A percentile compares a stretch with the other conserved stretches of the same genome.
phyloP scores from a whole-genome alignment of 2,797 vertebrate genomes.

The Euphonia xanthogaster region DNA sequence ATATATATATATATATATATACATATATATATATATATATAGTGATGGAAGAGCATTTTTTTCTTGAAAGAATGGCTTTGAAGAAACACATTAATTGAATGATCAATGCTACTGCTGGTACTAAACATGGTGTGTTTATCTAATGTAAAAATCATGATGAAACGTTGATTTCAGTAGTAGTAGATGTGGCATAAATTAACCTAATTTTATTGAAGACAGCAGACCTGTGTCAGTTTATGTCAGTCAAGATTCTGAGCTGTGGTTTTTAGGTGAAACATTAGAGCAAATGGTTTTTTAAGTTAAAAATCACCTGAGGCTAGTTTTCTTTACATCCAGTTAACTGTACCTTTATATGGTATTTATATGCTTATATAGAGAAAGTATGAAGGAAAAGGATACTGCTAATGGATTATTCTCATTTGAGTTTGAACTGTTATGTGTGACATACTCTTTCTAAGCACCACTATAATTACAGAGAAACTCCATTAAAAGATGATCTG shows the following conservation, averaged over 20 bases:
- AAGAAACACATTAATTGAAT: not conserved
- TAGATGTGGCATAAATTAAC: not conserved
- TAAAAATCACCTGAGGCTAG: not conserved
- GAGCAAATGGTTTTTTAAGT: not conserved
- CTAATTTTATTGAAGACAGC: not conserved
- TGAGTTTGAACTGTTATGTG: not conserved
- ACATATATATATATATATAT: no score
- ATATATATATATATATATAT: not conserved
- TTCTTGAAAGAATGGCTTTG: not conserved
- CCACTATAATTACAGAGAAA: not conserved
- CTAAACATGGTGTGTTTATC: not conserved
- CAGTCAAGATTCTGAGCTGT: not conserved
- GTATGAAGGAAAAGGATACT: not conserved
- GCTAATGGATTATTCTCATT: not conserved
- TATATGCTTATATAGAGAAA: not conserved
- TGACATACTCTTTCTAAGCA: not conserved
- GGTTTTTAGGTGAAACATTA: slow-evolving; percentile 11
- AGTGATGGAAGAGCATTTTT: not conserved
- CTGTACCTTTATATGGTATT: not conserved
- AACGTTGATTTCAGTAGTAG: not conserved
- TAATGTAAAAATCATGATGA: not conserved
- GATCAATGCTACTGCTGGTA: not conserved
- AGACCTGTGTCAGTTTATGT: not conserved
- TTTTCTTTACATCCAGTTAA: not conserved
- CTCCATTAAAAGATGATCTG: not conserved